These are phyloP conservation scores for Amblyjoppa proteus DNA, from an alignment of 2,888 invertebrate genomes.

Conservation along the genomic window DNA sequence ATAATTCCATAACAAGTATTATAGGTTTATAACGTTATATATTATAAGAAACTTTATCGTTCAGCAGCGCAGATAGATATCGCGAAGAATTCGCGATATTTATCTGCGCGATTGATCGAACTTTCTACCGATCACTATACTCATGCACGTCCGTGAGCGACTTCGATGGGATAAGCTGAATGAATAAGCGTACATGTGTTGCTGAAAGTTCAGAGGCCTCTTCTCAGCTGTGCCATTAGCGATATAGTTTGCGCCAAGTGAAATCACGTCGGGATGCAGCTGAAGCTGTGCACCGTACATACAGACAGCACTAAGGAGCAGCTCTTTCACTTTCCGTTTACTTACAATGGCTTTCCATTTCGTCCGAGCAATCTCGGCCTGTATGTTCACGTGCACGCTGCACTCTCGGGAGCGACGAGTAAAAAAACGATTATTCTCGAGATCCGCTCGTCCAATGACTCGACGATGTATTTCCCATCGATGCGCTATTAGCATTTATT, in stretches of 20 bases:
- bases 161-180: neutral
- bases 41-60: neutral
- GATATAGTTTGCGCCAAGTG: conserved; percentile 36
- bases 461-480: conserved; percentile 7
- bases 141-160: neutral
- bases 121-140: neutral
- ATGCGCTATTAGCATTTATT: neutral
- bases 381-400: conserved; percentile 56
- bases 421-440: neutral
- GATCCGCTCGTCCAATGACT: conserved; percentile 19
- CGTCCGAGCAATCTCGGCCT: conserved; percentile 63
- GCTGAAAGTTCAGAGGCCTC: conserved; percentile 50
- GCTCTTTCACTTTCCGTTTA: conserved; percentile 77
- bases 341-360: conserved; percentile 75
- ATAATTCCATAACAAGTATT: neutral
- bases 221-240: conserved; percentile 30
- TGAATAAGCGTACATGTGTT: neutral
- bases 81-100: neutral
- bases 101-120: conserved; percentile 9
- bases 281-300: conserved; percentile 19
- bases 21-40: neutral
- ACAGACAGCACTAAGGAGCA: neutral
- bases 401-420: conserved; percentile 10
- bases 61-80: neutral
- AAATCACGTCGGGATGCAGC: conserved; percentile 43